Percentiles rank a stretch among this genome's conserved stretches.
Evolutionary conservation across 2,113 vertebrate species (phyloP).

Genomic region (Nicator chloris): DNA sequence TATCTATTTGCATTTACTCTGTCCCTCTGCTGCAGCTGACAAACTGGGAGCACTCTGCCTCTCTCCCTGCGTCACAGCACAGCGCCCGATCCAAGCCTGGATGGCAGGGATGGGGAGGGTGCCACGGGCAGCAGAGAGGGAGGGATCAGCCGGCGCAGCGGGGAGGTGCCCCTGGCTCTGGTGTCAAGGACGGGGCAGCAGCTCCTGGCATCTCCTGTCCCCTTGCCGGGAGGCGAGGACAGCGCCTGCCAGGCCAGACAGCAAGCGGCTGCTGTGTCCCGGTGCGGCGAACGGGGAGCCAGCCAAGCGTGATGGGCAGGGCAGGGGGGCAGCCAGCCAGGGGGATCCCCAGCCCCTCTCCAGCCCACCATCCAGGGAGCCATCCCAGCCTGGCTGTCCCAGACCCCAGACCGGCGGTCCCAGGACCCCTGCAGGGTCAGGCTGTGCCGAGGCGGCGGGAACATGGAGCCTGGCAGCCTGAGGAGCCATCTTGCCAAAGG

Average conservation of each 20-base stretch:
- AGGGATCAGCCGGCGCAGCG: background rate
- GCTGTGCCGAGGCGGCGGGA: fast-evolving
- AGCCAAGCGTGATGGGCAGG: background rate
- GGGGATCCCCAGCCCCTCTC: background rate
- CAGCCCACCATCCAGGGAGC: background rate
- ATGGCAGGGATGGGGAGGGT: background rate
- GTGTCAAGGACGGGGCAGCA: background rate
- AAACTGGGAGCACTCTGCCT: background rate
- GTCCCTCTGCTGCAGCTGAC: background rate
- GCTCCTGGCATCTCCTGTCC: background rate
- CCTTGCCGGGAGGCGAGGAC: background rate
- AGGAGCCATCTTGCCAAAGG: background rate
- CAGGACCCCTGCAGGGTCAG: background rate
- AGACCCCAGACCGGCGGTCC: background rate
- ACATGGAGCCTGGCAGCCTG: fast-evolving
- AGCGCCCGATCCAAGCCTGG: fast-evolving
- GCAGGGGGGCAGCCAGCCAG: fast-evolving
- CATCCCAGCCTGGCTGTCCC: background rate
- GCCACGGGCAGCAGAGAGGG: background rate
- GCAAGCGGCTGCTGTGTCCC: fast-evolving
- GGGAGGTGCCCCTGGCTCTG: background rate
- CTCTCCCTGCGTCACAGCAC: background rate
- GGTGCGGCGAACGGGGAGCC: fast-evolving
- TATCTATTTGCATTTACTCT: background rate
- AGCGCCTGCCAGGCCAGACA: background rate